Evolutionary conservation across 2,888 invertebrate genomes (phyloP).

Genomic region (Syrista parreyssii): DNA sequence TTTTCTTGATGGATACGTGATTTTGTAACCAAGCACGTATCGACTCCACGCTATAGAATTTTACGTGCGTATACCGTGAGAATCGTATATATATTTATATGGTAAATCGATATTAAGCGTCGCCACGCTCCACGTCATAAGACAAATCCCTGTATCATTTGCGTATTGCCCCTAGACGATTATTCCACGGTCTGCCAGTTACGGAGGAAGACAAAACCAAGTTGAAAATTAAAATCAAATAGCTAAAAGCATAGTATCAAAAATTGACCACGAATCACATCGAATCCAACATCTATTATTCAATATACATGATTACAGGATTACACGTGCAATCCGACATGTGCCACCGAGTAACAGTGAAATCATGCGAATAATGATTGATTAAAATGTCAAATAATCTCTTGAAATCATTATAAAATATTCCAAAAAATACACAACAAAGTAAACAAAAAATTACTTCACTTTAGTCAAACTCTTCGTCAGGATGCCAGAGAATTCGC

Average conservation of each 20-base stretch:
- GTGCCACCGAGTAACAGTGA: background rate
- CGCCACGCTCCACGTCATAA: background rate
- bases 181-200: background rate
- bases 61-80: background rate
- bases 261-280: background rate
- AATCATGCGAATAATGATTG: background rate
- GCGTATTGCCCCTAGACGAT: too few species aligned
- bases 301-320: background rate
- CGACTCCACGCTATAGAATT: background rate
- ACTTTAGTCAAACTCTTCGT: background rate
- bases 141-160: background rate
- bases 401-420: background rate
- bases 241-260: background rate
- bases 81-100: background rate
- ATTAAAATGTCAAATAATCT: background rate
- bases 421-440: background rate
- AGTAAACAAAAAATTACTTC: background rate
- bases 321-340: background rate
- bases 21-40: background rate
- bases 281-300: background rate
- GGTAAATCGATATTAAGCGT: background rate
- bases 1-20: background rate
- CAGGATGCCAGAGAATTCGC: background rate
- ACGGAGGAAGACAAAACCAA: background rate
- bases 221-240: background rate